Conservation (phyloP, 2,888 invertebrate genomes). For the Orchesellides sinensis region DNA sequence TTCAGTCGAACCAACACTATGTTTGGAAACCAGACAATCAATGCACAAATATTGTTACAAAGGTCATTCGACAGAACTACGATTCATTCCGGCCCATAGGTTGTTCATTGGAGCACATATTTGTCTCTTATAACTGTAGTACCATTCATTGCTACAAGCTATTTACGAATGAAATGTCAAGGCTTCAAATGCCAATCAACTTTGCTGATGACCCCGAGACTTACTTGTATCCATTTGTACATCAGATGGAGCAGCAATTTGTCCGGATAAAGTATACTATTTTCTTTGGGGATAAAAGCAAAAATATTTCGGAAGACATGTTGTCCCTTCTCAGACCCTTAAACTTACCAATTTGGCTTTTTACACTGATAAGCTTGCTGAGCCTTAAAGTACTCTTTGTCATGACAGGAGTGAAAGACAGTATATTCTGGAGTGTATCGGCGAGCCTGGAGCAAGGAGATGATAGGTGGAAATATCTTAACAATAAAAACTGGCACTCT, state of each 20-base stretch:
- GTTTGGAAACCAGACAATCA: not conserved
- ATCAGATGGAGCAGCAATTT: slow-evolving; percentile 2
- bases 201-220: not conserved
- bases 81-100: too few species aligned
- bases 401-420: not conserved
- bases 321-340: not conserved
- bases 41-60: too few species aligned
- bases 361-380: not conserved
- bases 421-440: slow-evolving; percentile 1
- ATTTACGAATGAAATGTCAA: too few species aligned
- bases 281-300: not conserved
- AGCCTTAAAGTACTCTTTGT: not conserved
- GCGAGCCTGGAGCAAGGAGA: slow-evolving; percentile 2
- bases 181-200: not conserved
- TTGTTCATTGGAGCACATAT: not conserved
- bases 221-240: not conserved
- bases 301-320: not conserved
- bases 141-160: too few species aligned
- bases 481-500: not conserved
- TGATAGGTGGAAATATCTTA: not conserved
- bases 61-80: too few species aligned
- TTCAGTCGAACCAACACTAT: slow-evolving; percentile 9
- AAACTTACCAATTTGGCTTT: not conserved
- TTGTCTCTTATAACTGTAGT: not conserved
- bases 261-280: not conserved